Conservation (phyloP, 2,888 invertebrate genomes). For the Ligdia adustata region DNA sequence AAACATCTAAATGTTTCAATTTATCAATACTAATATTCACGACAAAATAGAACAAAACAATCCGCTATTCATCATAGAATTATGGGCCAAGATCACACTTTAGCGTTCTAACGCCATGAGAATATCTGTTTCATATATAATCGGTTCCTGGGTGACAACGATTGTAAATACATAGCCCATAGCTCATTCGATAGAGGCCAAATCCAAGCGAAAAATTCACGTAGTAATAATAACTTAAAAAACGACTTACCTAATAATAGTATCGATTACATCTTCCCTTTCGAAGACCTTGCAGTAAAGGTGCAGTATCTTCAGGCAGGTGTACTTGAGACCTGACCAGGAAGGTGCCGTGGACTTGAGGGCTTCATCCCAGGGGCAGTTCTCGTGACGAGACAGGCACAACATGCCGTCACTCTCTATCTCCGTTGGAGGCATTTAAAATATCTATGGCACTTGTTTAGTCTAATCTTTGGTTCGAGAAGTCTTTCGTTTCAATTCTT, state of each 20-base stretch:
- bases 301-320: conserved; percentile 92
- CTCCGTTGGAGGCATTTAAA: conserved; percentile 81
- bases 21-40: too few relatives aligned
- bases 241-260: conserved; percentile 88
- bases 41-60: too few relatives aligned
- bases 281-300: conserved; percentile 95
- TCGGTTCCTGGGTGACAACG: too few relatives aligned
- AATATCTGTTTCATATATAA: too few relatives aligned
- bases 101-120: too few relatives aligned
- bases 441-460: conserved; percentile 28
- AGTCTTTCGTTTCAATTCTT: conserved; percentile 7
- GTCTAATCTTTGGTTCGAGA: conserved; percentile 14
- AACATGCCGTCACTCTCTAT: conserved; percentile 79
- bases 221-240: too few relatives aligned
- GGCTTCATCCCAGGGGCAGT: conserved; percentile 85
- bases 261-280: conserved; percentile 90
- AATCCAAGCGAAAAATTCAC: too few relatives aligned
- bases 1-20: too few relatives aligned
- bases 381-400: conserved; percentile 85
- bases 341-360: conserved; percentile 83
- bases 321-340: conserved; percentile 93
- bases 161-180: too few relatives aligned
- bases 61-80: too few relatives aligned
- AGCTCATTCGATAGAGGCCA: too few relatives aligned
- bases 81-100: too few relatives aligned